A percentile compares a stretch with the other conserved stretches of the same genome.
phyloP scores from a whole-genome alignment of 2,888 invertebrate genomes.

The Hydrotaea cyrtoneurina region DNA sequence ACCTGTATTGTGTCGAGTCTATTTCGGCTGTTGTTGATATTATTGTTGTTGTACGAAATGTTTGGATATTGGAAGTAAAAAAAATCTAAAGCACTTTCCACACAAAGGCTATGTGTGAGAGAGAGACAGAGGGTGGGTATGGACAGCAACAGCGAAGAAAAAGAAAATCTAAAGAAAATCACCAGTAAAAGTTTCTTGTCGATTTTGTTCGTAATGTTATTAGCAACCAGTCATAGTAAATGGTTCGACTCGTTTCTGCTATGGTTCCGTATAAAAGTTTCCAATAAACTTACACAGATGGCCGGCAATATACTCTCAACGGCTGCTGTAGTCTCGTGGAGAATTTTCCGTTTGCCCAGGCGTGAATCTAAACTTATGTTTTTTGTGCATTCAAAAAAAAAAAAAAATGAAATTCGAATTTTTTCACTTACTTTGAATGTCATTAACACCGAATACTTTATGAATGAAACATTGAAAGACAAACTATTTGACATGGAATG shows the following conservation, averaged over 20 bases:
- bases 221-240: constrained; percentile 17
- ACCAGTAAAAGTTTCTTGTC: not conserved
- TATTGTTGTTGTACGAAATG: not conserved
- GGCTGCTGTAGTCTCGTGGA: not conserved
- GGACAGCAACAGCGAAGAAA: not conserved
- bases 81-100: not conserved
- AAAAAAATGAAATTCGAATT: too few species aligned
- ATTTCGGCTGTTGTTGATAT: not conserved
- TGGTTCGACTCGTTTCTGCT: not conserved
- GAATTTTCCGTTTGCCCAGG: not conserved
- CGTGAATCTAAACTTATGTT: not conserved
- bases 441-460: not conserved
- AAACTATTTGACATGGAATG: too few species aligned
- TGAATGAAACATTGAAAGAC: too few species aligned
- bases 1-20: not conserved
- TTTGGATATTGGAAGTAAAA: not conserved
- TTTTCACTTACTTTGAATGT: not conserved
- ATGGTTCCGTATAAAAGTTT: not conserved
- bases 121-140: not conserved
- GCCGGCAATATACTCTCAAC: not conserved
- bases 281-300: constrained; percentile 17
- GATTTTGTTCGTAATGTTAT: not conserved
- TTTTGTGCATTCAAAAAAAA: too few species aligned
- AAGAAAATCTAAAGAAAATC: not conserved
- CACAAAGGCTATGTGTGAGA: not conserved